phyloP scores from a whole-genome alignment of 1,140 invertebrate genomes.

The Goniozus legneri region DNA sequence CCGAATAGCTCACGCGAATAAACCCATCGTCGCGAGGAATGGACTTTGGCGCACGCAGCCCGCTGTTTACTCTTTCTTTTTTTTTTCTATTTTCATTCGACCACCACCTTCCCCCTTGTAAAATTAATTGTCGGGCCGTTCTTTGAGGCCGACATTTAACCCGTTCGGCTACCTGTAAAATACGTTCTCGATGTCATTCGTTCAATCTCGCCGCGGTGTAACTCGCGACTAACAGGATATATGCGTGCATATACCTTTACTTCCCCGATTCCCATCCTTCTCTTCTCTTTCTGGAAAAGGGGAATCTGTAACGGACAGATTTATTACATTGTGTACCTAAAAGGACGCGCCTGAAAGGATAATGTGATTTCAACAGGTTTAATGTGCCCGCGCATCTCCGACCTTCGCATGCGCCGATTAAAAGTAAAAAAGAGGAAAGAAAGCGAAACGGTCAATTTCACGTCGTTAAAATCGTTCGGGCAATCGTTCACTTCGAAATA shows the following conservation, averaged over 20 bases:
- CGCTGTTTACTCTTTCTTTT: conserved; percentile 40
- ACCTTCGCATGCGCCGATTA: conserved; percentile 12
- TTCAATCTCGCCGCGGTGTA: conserved; percentile 16
- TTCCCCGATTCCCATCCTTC: too few relatives aligned
- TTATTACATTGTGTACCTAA: conserved; percentile 6
- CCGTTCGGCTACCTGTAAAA: conserved; percentile 16
- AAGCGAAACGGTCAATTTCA: too few relatives aligned
- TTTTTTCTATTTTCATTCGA: conserved; percentile 33
- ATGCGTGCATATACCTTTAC: too few relatives aligned
- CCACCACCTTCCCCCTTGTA: conserved; percentile 30
- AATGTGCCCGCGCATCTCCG: conserved; percentile 1
- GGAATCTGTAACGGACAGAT: conserved; percentile 8
- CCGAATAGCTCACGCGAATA: conserved; percentile 43
- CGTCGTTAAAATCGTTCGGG: too few relatives aligned
- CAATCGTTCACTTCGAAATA: too few relatives aligned
- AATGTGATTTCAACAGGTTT: conserved; percentile 6
- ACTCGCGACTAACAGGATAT: not conserved
- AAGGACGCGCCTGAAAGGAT: conserved; percentile 2
- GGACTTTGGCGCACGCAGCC: conserved; percentile 24
- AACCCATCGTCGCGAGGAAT: conserved; percentile 30
- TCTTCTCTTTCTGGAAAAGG: not conserved
- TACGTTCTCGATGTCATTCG: conserved; percentile 25
- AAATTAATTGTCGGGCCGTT: conserved; percentile 45
- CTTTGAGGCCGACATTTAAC: conserved; percentile 25
- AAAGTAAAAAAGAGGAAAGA: too few relatives aligned